Base-by-base conservation (phyloP, 2,888 invertebrate genomes). In the Nipponacmea schrenckii region DNA sequence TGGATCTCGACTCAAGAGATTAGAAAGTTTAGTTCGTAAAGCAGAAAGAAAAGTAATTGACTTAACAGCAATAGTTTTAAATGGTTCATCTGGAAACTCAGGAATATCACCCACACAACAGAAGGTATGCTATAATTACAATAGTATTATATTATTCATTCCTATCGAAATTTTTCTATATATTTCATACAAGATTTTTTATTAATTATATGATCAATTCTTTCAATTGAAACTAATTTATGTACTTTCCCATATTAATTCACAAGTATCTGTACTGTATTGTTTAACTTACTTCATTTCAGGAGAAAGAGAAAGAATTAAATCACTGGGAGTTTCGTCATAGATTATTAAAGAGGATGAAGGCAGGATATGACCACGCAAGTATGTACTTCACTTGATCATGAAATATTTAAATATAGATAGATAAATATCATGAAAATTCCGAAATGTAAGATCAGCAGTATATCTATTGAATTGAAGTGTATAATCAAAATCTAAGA, bases 251-350 rank as follows among this genome's bases (percentile, higher is more conserved):
- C 8, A 39, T 10, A 5, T 7, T 39, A 10, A 39, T 39, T 39
- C 10, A 39, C 1, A 8, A 39, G 7, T 39, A 39, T 5, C 8
- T 5, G 3, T 39, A 39, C 4, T 39, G 10, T 39, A 39, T 8
- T 39, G 8, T 39, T 39, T 39, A 39, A 8, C 39, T 39, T 39
- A 39, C 39, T 39, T 39, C 39, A 8, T 3, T 62, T 8, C 77
- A 90, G 89, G 90, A 91, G 72, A 87, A 86, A 64, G 90, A 91
- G 76, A 86, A 89, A 68, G 89, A 89, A 71, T 75, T 90, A 63
- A 93, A 94, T 77, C 93, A 95, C 69, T 96, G 96, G 96, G 95
- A 96, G 82, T 92, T 96, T 76, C 92, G 95, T 82, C 92, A 93
- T 66, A 92, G 94, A 84, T 93, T 94, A 0, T 91, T 96, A 62